Conservation (phyloP, 1,140 invertebrate genomes). For the Magallana angulata region DNA sequence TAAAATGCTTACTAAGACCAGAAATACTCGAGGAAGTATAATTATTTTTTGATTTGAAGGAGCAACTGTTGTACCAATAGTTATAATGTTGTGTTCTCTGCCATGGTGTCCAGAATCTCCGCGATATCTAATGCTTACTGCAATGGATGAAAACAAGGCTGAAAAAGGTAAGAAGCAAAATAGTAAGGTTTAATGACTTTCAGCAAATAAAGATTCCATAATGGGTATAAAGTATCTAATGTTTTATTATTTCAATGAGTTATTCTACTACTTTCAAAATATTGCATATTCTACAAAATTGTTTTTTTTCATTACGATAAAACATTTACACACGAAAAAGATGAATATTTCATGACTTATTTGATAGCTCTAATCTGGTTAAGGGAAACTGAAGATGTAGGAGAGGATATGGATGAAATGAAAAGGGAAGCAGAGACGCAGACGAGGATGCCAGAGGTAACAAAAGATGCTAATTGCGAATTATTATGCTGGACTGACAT, state of each 20-base stretch:
- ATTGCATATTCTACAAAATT: too few species aligned
- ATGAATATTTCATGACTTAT: not conserved
- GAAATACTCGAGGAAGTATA: too few species aligned
- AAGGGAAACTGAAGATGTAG: slow-evolving; percentile 65
- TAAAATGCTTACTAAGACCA: too few species aligned
- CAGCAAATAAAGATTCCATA: not conserved
- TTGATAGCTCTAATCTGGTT: slow-evolving; percentile 68
- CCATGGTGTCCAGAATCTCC: slow-evolving; percentile 96
- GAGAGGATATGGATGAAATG: slow-evolving; percentile 71
- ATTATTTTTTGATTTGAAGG: not conserved
- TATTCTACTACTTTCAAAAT: too few species aligned
- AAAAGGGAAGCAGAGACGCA: slow-evolving; percentile 63
- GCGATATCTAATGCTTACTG: slow-evolving; percentile 93
- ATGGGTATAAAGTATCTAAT: too few species aligned
- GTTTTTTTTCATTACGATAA: too few species aligned
- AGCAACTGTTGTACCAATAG: not conserved
- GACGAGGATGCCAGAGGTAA: slow-evolving; percentile 10
- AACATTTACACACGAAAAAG: too few species aligned
- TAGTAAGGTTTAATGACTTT: too few species aligned
- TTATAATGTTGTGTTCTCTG: slow-evolving; percentile 76
- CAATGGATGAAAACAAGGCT: slow-evolving; percentile 95
- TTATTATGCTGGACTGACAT: too few species aligned
- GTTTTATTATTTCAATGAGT: too few species aligned
- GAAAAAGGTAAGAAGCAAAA: slow-evolving; percentile 83
- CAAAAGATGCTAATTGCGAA: too few species aligned